Percentiles rank a stretch among this genome's conserved stretches.
Evolutionary conservation across 2,888 invertebrate species (phyloP).

Genomic region (Oeneis ivallda): DNA sequence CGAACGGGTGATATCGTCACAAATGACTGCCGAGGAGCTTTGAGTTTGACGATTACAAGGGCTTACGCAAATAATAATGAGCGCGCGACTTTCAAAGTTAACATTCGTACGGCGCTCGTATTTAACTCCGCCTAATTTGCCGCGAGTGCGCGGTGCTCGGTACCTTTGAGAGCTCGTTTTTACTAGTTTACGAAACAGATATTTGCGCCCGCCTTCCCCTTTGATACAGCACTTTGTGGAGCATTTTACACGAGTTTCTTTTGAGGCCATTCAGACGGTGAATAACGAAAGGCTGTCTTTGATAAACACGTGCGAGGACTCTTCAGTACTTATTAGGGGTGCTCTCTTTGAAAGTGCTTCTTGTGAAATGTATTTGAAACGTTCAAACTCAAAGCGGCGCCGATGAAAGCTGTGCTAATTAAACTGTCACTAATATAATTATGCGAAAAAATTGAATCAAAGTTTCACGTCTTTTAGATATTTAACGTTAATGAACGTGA

Average conservation of each 20-base stretch:
- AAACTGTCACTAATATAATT: conserved; percentile 81
- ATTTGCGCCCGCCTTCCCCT: conserved; percentile 81
- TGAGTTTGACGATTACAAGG: conserved; percentile 73
- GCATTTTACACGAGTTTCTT: conserved; percentile 82
- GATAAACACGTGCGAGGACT: conserved; percentile 83
- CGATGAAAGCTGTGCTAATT: conserved; percentile 79
- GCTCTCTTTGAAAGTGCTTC: conserved; percentile 81
- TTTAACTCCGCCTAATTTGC: conserved; percentile 81
- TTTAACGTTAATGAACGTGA: conserved; percentile 27
- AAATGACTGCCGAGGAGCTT: conserved; percentile 62
- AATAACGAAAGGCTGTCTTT: conserved; percentile 83
- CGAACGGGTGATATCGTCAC: conserved; percentile 55
- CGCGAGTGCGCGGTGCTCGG: conserved; percentile 67
- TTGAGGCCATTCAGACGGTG: conserved; percentile 82
- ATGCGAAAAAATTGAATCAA: conserved; percentile 75
- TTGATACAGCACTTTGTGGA: conserved; percentile 82
- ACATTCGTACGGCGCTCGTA: conserved; percentile 76
- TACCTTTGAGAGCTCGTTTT: conserved; percentile 81
- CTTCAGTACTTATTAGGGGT: conserved; percentile 82
- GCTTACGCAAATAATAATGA: conserved; percentile 80
- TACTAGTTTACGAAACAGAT: conserved; percentile 82
- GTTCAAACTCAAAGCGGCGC: conserved; percentile 78
- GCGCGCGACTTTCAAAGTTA: conserved; percentile 74
- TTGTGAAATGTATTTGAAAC: conserved; percentile 81
- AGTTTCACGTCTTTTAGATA: conserved; percentile 32